Conservation (phyloP, 2,797 vertebrate species). For the Pterois miles region DNA sequence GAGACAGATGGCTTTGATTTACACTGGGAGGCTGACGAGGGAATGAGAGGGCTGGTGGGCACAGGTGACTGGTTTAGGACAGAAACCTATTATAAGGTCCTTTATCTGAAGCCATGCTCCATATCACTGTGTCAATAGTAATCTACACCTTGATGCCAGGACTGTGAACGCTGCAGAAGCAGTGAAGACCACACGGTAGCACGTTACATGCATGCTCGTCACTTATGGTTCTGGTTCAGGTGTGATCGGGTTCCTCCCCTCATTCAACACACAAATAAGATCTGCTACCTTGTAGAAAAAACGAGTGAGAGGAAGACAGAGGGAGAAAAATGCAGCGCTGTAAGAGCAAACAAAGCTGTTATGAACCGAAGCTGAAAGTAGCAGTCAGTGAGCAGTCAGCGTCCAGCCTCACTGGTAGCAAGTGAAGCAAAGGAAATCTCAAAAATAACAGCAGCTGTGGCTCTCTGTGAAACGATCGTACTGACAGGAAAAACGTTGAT, state of each 20-base stretch:
- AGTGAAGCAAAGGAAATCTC: neutral
- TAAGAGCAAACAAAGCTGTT: neutral
- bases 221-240: neutral
- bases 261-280: neutral
- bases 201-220: neutral
- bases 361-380: neutral
- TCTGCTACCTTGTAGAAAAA: neutral
- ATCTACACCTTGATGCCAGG: neutral
- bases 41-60: neutral
- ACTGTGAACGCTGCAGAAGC: neutral
- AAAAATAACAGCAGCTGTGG: neutral
- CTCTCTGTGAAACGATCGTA: neutral
- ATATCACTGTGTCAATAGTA: neutral
- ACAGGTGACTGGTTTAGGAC: constrained; percentile 5
- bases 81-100: constrained; percentile 3
- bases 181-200: neutral
- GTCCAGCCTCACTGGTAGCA: neutral
- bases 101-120: constrained; percentile 5
- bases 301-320: neutral
- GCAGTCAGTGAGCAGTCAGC: neutral
- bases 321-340: neutral
- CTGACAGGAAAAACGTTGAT: neutral
- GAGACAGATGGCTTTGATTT: neutral
- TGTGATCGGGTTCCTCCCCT: neutral
- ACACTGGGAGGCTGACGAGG: neutral